Conservation (phyloP, 1,140 invertebrate genomes). For the Lysiphlebus fabarum region DNA sequence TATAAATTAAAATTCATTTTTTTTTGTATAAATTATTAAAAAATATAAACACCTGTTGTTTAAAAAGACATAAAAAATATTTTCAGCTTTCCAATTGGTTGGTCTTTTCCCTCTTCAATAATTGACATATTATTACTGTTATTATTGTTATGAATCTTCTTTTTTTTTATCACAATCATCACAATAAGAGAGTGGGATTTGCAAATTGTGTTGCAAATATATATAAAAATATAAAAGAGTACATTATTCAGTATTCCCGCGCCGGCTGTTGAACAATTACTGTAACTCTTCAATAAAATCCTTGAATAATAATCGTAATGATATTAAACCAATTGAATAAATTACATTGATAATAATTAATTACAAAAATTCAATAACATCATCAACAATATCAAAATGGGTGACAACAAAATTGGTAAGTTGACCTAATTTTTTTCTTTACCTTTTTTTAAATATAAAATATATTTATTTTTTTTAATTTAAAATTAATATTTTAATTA, state of each 20-base stretch:
- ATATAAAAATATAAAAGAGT: not conserved
- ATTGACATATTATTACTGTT: no score
- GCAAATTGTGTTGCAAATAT: no score
- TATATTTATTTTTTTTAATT: not conserved
- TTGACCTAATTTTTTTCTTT: slow-evolving; percentile 9
- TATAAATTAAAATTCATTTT: no score
- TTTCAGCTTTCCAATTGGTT: no score
- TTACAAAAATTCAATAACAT: not conserved
- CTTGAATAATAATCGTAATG: not conserved
- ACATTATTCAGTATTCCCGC: not conserved
- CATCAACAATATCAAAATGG: not conserved
- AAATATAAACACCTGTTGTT: no score
- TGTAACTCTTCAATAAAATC: not conserved
- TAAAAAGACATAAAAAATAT: no score
- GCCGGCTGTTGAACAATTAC: slow-evolving; percentile 2
- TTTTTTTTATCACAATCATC: no score
- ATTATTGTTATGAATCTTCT: no score
- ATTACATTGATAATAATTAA: not conserved
- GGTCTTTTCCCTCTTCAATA: no score
- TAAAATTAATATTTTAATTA: not conserved
- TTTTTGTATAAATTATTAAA: no score
- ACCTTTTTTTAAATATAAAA: not conserved
- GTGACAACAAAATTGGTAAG: slow-evolving; percentile 5
- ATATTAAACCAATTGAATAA: not conserved
- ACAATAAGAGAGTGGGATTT: no score